Conservation (phyloP, 2,797 vertebrate species). For the Xenopus petersii region DNA sequence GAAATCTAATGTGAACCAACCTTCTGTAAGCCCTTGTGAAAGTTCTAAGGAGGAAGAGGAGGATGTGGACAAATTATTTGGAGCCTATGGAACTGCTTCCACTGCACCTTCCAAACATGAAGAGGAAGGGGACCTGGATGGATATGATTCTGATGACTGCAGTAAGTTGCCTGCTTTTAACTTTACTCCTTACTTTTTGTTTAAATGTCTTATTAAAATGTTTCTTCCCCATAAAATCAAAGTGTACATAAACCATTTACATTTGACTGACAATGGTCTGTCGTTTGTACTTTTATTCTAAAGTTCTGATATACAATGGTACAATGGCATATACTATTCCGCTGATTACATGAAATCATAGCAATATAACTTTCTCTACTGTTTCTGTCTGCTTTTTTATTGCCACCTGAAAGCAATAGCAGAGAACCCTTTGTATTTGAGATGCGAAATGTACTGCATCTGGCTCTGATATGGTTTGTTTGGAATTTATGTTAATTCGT, state of each 20-base stretch:
- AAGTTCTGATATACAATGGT: not conserved
- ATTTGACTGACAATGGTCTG: too few species aligned
- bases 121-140: slow-evolving; percentile 87
- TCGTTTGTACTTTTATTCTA: not conserved
- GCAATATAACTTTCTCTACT: slow-evolving; percentile 16
- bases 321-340: not conserved
- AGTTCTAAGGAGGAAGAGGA: slow-evolving; percentile 72
- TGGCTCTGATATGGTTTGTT: not conserved
- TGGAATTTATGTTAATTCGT: slow-evolving; percentile 1
- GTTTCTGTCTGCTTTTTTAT: not conserved
- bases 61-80: slow-evolving; percentile 66
- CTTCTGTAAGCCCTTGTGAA: slow-evolving; percentile 67
- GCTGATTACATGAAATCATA: not conserved
- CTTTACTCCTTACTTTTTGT: slow-evolving; percentile 1
- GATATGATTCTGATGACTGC: slow-evolving; percentile 95
- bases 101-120: slow-evolving; percentile 70
- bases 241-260: too few species aligned
- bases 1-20: slow-evolving; percentile 64
- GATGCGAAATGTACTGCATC: not conserved
- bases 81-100: slow-evolving; percentile 68
- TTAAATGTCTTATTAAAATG: too few species aligned
- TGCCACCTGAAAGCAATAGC: not conserved
- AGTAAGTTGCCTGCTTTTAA: slow-evolving; percentile 77
- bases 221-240: not conserved
- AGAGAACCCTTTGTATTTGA: not conserved